phyloP scores from a whole-genome alignment of 2,888 invertebrate genomes.

The Parthenolecanium corni region DNA sequence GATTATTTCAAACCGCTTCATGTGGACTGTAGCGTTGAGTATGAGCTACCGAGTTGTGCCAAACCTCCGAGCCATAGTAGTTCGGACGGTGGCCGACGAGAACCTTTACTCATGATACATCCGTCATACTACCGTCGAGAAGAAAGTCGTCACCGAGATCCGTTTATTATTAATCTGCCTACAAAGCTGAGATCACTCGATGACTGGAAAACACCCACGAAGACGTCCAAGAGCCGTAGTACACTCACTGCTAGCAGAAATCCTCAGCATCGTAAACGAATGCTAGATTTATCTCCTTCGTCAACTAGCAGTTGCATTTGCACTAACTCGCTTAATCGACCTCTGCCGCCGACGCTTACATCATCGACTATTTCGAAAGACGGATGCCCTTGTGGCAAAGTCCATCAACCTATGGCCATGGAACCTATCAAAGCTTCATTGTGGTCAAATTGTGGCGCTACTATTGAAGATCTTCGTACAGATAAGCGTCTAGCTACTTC shows the following conservation, averaged over 20 bases:
- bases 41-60: slow-evolving; percentile 78
- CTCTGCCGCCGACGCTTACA: not conserved
- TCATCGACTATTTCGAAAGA: too few relatives aligned
- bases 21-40: slow-evolving; percentile 84
- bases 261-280: slow-evolving; percentile 5
- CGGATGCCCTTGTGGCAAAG: too few relatives aligned
- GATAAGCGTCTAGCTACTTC: too few relatives aligned
- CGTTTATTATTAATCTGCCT: slow-evolving; percentile 73
- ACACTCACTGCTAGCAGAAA: not conserved
- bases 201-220: too few relatives aligned
- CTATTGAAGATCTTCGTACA: too few relatives aligned
- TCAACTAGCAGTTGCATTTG: not conserved
- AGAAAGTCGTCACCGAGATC: slow-evolving; percentile 68
- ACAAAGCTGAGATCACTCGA: not conserved
- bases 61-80: slow-evolving; percentile 45
- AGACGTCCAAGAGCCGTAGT: too few relatives aligned
- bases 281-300: slow-evolving; percentile 3
- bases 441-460: too few relatives aligned
- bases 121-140: slow-evolving; percentile 79
- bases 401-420: too few relatives aligned
- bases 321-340: not conserved
- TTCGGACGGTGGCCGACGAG: slow-evolving; percentile 67
- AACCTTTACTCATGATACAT: slow-evolving; percentile 79
- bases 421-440: too few relatives aligned
- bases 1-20: slow-evolving; percentile 76